phyloP scores from a whole-genome alignment of 2,113 vertebrate species.

The Uria aalge region DNA sequence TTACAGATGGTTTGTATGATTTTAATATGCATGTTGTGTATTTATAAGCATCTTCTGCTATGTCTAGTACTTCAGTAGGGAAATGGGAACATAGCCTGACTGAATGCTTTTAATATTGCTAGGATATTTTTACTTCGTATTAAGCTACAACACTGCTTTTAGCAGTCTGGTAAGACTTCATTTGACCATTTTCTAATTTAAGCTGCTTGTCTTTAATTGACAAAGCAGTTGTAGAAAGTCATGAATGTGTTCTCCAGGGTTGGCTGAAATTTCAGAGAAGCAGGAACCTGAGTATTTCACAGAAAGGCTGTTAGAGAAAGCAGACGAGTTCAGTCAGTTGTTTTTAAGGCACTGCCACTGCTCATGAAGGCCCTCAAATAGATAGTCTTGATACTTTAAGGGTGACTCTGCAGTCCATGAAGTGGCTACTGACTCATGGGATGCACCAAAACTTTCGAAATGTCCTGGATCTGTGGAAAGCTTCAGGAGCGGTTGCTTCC shows the following conservation, averaged over 20 bases:
- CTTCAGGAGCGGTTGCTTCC: not conserved
- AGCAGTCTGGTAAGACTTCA: not conserved
- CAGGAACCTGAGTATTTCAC: not conserved
- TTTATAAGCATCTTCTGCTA: not conserved
- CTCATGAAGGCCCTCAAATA: accelerated
- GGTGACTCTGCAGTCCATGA: not conserved
- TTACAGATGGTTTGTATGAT: not conserved
- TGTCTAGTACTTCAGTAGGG: not conserved
- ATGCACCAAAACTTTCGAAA: not conserved
- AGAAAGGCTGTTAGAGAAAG: not conserved
- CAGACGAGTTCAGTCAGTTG: not conserved
- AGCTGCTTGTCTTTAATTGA: not conserved
- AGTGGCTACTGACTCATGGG: not conserved
- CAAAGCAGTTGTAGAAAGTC: not conserved
- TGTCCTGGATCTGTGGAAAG: not conserved
- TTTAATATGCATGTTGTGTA: not conserved
- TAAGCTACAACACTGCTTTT: not conserved
- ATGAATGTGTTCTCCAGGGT: not conserved
- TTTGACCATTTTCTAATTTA: not conserved
- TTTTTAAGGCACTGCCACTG: accelerated
- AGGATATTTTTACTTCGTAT: not conserved
- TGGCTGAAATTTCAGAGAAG: not conserved
- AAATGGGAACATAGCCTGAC: not conserved
- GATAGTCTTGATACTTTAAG: not conserved
- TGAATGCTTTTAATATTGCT: not conserved